Conservation (phyloP, 2,888 invertebrate species). For the Julus scandinavius region DNA sequence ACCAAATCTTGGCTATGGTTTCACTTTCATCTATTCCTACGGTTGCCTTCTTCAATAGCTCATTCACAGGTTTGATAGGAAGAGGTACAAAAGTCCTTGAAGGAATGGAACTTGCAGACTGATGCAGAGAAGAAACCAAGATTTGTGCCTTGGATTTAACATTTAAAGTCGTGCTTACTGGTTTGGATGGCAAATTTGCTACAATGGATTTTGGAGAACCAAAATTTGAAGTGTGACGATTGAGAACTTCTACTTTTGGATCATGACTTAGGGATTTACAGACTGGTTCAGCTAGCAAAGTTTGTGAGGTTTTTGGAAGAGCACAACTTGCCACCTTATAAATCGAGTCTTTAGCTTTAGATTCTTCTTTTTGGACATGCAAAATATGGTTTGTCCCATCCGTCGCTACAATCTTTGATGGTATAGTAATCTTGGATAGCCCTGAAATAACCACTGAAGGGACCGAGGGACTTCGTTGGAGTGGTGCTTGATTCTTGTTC, state of each 20-base stretch:
- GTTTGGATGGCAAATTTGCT: neutral
- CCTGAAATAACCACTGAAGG: neutral
- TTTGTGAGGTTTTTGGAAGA: neutral
- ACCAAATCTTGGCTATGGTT: neutral
- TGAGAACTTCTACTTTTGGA: too few species aligned
- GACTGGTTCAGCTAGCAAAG: neutral
- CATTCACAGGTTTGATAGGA: neutral
- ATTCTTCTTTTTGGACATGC: neutral
- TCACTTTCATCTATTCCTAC: neutral
- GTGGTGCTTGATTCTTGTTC: neutral
- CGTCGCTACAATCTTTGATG: neutral
- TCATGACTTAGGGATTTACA: too few species aligned
- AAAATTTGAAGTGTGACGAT: too few species aligned
- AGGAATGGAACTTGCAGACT: neutral
- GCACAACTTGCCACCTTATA: neutral
- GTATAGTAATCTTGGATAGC: neutral
- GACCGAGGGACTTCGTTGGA: neutral
- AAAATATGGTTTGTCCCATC: neutral
- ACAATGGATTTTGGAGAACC: too few species aligned
- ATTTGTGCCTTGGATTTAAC: neutral
- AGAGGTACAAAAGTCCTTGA: neutral
- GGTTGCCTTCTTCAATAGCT: neutral
- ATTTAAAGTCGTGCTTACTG: neutral
- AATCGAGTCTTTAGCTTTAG: neutral
- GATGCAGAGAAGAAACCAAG: neutral